Evolutionary conservation across 2,888 invertebrate genomes (phyloP).

Genomic region (Lysandra bellargus): DNA sequence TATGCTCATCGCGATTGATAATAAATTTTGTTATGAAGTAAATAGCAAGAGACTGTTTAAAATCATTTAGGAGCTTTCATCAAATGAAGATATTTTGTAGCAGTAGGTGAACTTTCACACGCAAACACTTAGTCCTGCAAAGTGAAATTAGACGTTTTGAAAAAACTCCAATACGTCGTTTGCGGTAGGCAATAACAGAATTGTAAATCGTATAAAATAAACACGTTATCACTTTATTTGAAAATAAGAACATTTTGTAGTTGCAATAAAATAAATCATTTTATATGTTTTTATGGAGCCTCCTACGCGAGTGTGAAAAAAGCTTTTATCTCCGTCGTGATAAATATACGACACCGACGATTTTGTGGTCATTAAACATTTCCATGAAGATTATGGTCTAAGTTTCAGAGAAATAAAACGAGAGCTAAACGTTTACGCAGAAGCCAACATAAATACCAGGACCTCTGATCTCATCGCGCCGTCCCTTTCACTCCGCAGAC

Average conservation of each 20-base stretch:
- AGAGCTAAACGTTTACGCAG: constrained; percentile 22
- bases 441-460: constrained; percentile 32
- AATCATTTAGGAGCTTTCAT: no score
- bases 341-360: constrained; percentile 10
- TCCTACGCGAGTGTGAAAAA: constrained; percentile 24
- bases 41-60: no score
- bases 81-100: background rate
- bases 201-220: constrained; percentile 12
- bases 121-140: background rate
- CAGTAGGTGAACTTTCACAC: background rate
- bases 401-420: constrained; percentile 22
- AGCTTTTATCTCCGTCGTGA: constrained; percentile 13
- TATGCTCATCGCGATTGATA: background rate
- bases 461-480: constrained; percentile 38
- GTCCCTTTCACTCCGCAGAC: constrained; percentile 53
- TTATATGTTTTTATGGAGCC: constrained; percentile 17
- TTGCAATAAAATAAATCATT: constrained; percentile 16
- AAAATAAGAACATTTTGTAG: constrained; percentile 15
- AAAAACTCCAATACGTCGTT: background rate
- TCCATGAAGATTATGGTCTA: constrained; percentile 15
- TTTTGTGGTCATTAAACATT: constrained; percentile 26
- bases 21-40: no score
- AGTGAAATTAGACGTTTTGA: background rate
- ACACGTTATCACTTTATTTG: constrained; percentile 16
- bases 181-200: constrained; percentile 6